phyloP scores from a whole-genome alignment of 2,113 vertebrate genomes.

The Amphiprion ocellaris region DNA sequence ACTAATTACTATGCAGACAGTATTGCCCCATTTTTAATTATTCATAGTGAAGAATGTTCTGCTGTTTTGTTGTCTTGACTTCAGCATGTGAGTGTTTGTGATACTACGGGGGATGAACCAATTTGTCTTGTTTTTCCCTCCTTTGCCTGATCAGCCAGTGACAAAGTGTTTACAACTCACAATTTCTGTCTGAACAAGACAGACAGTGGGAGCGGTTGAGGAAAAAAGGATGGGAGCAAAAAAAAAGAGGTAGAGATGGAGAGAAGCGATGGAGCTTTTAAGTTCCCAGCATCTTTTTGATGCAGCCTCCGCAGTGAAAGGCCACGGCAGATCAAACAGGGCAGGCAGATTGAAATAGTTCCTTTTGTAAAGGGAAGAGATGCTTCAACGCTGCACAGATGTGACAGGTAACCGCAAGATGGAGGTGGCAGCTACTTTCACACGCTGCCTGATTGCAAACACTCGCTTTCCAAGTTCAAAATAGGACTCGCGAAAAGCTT shows the following conservation, averaged over 20 bases:
- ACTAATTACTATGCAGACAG: not conserved
- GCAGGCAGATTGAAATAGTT: conserved; percentile 54
- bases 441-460: conserved; percentile 33
- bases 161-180: conserved; percentile 35
- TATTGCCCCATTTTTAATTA: not conserved
- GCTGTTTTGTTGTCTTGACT: not conserved
- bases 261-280: conserved; percentile 47
- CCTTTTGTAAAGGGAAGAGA: conserved; percentile 45
- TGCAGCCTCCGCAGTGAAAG: conserved; percentile 61
- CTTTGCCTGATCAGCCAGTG: conserved; percentile 1
- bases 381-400: conserved; percentile 1
- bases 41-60: not conserved
- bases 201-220: conserved; percentile 9
- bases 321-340: conserved; percentile 68
- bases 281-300: conserved; percentile 61
- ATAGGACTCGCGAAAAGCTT: conserved; percentile 32
- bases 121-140: conserved; percentile 9
- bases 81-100: too few relatives aligned
- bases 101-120: not conserved
- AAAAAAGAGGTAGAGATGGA: not conserved
- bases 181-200: conserved; percentile 30
- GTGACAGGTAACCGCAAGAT: conserved; percentile 46
- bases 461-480: conserved; percentile 31
- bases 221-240: conserved; percentile 2
- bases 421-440: conserved; percentile 36